These are phyloP conservation scores for Melanitta fusca DNA, from an alignment of 2,797 vertebrate genomes.

Conservation along the genomic window DNA sequence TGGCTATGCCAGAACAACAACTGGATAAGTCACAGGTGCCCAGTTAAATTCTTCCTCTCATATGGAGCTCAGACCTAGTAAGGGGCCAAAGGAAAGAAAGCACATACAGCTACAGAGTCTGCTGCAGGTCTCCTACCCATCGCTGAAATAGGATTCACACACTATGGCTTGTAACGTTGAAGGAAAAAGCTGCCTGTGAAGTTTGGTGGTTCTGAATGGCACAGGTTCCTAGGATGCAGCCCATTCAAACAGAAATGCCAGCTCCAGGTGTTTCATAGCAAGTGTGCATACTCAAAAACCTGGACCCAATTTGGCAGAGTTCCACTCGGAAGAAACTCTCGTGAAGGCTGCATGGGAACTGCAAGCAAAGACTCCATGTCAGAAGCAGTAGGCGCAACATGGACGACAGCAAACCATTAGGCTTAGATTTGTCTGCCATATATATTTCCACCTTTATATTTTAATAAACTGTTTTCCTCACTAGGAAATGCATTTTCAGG, in stretches of 20 bases:
- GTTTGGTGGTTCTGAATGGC: background rate
- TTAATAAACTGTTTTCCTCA: background rate
- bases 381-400: background rate
- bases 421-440: background rate
- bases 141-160: background rate
- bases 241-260: background rate
- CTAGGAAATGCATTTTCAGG: background rate
- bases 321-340: no score
- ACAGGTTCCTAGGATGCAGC: background rate
- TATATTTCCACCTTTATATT: background rate
- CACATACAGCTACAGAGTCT: background rate
- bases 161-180: background rate
- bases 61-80: background rate
- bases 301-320: background rate
- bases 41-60: background rate
- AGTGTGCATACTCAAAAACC: background rate
- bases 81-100: background rate
- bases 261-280: background rate
- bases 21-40: background rate
- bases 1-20: background rate
- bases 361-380: background rate
- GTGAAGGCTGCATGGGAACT: background rate
- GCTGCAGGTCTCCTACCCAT: background rate
- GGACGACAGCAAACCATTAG: background rate
- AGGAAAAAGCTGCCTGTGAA: background rate